Base-by-base conservation (phyloP, 2,888 invertebrate genomes). In the Apodemia zela region DNA sequence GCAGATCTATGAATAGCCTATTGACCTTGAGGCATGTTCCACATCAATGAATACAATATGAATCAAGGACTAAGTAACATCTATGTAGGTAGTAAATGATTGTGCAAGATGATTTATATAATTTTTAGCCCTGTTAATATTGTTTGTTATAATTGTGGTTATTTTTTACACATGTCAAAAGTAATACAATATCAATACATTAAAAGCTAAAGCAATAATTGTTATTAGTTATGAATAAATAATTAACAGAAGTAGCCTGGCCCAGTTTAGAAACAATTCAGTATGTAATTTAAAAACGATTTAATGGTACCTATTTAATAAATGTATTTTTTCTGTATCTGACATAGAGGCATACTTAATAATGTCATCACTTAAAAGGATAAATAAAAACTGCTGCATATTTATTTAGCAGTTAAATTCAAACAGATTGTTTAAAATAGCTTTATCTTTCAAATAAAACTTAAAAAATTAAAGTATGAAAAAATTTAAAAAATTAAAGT, bases 21-120 rank as follows among this genome's bases (percentile, higher is more conserved):
- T 78, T 79, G 81, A 67, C 81, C 82, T 80, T 84, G 79, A 77
- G 73, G 72, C 75, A 68, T 69, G 79, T 80, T 80, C 70, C 65
- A 68, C 72, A 69, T 73, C 67, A 73, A 67, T 69, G 60, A 61
- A 58, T 66, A 65, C 60, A 63, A 65, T 63, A 54, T 54, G 25
- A 25, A 67, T 60, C 65, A 64, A 66, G 60, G 62, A 61, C 59
- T 21, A 54, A 15, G 25, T 18, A 51, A 49, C 49, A 17, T 49
- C 7, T 57, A 42, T 62, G 21, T 59, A 59, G n/a, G 42, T 42
- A 15, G 42, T 42, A 42, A 15, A 42, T 42, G 15, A 42, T 42
- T n/a, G 15, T n/a, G n/a, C 4, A 42, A 42, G 15, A 42, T 42
- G 6, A 42, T 13, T 13, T 38, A 38, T 38, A 38, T 13, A 3